phyloP scores from a whole-genome alignment of 2,888 invertebrate genomes.

The Caenorhabditis afra region DNA sequence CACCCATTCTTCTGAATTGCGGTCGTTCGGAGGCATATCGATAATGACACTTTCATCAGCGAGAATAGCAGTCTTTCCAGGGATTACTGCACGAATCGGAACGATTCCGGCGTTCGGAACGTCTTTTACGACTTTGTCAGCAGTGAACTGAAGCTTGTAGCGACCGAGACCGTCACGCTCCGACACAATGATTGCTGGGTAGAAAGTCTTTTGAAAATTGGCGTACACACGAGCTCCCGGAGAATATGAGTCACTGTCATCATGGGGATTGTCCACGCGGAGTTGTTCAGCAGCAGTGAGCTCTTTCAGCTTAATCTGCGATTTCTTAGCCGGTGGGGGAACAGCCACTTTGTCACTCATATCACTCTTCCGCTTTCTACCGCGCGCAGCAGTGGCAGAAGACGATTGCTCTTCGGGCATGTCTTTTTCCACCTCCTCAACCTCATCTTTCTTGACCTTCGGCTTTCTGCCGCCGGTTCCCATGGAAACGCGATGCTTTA shows the following conservation, averaged over 20 bases:
- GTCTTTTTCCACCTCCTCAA: conserved; percentile 21
- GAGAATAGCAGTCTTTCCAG: conserved; percentile 47
- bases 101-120: conserved; percentile 76
- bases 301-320: conserved; percentile 19
- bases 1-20: conserved; percentile 70
- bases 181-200: conserved; percentile 75
- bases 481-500: conserved; percentile 25
- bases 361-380: conserved; percentile 57
- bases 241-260: conserved; percentile 65
- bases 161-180: conserved; percentile 74
- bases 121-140: conserved; percentile 73
- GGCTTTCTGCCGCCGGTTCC: conserved; percentile 12
- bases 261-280: conserved; percentile 72
- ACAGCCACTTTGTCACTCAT: neutral
- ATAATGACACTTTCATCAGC: conserved; percentile 45
- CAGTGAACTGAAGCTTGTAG: conserved; percentile 75
- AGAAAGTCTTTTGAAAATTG: conserved; percentile 74
- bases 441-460: conserved; percentile 33
- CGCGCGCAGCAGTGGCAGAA: conserved; percentile 14
- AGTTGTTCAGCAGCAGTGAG: conserved; percentile 71
- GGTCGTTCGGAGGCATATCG: conserved; percentile 63
- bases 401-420: neutral
- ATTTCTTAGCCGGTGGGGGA: conserved; percentile 56
- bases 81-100: conserved; percentile 66
- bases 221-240: conserved; percentile 78